Evolutionary conservation across 2,888 invertebrate species (phyloP).

Genomic region (Molorchus minor): DNA sequence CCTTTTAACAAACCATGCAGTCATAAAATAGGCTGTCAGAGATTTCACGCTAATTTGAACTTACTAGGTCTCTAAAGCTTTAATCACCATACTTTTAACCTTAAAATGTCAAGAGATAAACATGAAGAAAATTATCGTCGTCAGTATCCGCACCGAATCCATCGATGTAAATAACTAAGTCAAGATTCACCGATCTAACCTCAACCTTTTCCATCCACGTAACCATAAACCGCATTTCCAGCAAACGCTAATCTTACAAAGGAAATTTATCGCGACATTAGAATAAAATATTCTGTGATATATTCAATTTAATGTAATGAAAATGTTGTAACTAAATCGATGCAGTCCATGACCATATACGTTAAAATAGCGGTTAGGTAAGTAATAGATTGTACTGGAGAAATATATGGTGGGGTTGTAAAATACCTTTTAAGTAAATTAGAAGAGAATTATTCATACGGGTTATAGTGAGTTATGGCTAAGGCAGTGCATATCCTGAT

Average conservation of each 20-base stretch:
- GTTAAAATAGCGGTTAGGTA: slow-evolving; percentile 24
- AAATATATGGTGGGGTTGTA: slow-evolving; percentile 46
- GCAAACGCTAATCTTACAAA: background rate
- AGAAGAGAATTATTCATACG: slow-evolving; percentile 51
- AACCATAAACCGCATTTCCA: background rate
- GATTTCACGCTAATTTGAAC: no score
- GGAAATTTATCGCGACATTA: slow-evolving; percentile 8
- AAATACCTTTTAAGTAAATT: slow-evolving; percentile 56
- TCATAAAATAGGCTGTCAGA: no score
- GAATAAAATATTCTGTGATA: slow-evolving; percentile 12
- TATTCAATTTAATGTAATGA: slow-evolving; percentile 18
- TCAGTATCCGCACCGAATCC: no score
- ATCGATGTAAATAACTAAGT: no score
- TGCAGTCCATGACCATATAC: slow-evolving; percentile 20
- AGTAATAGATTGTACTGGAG: slow-evolving; percentile 37
- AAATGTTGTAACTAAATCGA: slow-evolving; percentile 12
- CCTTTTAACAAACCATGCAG: no score
- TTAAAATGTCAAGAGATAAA: no score
- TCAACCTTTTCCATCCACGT: background rate
- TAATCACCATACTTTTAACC: no score
- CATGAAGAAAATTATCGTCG: no score
- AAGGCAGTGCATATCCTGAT: slow-evolving; percentile 40
- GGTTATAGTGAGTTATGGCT: slow-evolving; percentile 45
- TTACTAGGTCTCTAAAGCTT: no score
- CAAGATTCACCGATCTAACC: no score